Evolutionary conservation across 2,113 vertebrate genomes (phyloP), one percentile per base, ranked within the genome.

Genomic region (Geothlypis trichas): DNA sequence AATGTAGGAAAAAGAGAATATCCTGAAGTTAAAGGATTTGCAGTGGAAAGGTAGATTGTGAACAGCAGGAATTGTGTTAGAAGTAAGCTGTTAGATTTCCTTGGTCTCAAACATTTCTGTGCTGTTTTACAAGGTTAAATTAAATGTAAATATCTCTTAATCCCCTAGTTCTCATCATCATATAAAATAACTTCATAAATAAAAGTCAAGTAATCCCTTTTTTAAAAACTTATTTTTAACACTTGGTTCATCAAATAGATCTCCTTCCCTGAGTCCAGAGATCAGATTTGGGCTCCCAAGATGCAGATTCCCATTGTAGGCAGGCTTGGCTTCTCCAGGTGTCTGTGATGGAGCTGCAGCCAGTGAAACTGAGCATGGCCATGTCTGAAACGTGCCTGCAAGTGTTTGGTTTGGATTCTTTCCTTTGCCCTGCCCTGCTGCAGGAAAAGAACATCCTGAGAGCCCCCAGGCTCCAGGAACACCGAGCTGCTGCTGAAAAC

Each of bases 401-500:
- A 52, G 66, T 41, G 82, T 79, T 95, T 83, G 85, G 69, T 69
- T 81, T 89, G 62, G 72, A 67, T 83, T 85, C 76, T 90, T 79
- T 41, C 8, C 11, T 91, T 93, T 95, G 92, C 68, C 72, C 90
- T 84, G 46, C 52, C 31, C 39, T 73, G 27, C 49, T 61, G 26
- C 83, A 73, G 92, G 67, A 47, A 51, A 73, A 85, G 79, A 83
- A 68, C 95, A 95, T 89, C 86, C n/a, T 66, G 54, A 49, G 79
- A 91, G 89, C 87, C 42, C 83, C 14, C 12, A 51, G 82, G 80
- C 87, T 94, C 78, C 75, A 87, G 86, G 92, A 79, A 1, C 89
- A 87, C 71, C 2, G 26, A 55, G 80, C 89, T 84, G 77, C 84
- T 96, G 69, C 91, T 94, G 28, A 57, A 95, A 97, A 65, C 95